Base-by-base conservation (phyloP, 2,888 invertebrate species). In the Keiferia lycopersicella region DNA sequence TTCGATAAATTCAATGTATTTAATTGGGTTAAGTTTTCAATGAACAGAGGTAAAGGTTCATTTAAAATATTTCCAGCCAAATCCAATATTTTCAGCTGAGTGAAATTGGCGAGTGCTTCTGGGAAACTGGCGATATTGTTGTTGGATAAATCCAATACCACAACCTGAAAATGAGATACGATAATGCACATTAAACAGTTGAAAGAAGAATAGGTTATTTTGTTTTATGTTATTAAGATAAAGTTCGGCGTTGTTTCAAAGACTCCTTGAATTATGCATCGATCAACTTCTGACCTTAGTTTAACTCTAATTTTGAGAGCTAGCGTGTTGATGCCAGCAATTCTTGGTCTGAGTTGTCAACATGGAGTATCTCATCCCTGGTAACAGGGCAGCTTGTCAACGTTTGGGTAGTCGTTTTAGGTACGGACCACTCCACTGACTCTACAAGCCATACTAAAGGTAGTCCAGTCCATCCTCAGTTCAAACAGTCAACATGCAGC, bases 81-180 rank as follows among this genome's bases (percentile, higher is more conserved):
- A 64, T 91, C 87, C 20, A 92, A 74, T 84, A 86, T 70, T 73
- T 92, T 83, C 12, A 96, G 82, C 57, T 91, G 84, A 10, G 80
- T 76, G 67, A 93, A 93, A 45, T 77, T 75, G 58, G 88, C 85
- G 26, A 95, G 82, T 61, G 89, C 84, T 0, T 73, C 63, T 7
- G 95, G 94, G 71, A 95, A 92, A 10, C 83, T 80, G 2, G 76
- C 75, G 66, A 96, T 93, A 53, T 88, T 81, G 77, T 96, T 96
- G 71, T 91, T 90, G 0, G 95, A 94, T 57, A 96, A 78, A 70
- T 95, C 92, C 72, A 96, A 75, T 14, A 92, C 91, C 74, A 94
- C 92, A 41, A 94, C 93, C 94, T 95, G 87, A 73, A 91, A 92
- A 71, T 64, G 69, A 66, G 64, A 16, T 7, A 45, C 2, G 16